Percentiles rank a stretch among this genome's conserved stretches.
Conservation (phyloP, 2,113 vertebrate genomes). For the Sylvietta virens region DNA sequence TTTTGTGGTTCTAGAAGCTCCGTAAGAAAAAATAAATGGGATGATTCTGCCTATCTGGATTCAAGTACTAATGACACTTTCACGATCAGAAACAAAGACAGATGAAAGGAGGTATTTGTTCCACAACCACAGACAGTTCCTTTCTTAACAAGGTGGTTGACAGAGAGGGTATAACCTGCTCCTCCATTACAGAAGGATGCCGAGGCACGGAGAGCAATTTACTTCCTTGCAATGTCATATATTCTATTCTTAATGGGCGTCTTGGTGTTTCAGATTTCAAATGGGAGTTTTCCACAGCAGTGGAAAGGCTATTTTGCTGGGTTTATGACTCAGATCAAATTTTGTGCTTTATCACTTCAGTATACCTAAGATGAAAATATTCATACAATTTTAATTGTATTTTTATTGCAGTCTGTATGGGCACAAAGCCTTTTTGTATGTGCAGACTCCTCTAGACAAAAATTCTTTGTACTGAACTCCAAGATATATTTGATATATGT, state of each 20-base stretch:
- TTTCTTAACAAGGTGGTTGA: background rate
- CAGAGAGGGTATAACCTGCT: background rate
- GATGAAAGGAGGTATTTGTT: background rate
- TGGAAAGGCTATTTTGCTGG: constrained; percentile 1
- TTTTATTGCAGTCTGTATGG: background rate
- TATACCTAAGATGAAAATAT: constrained; percentile 40
- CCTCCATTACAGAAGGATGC: background rate
- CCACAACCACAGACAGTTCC: background rate
- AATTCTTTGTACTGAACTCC: background rate
- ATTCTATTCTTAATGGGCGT: background rate
- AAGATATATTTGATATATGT: background rate
- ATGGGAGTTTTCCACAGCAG: background rate
- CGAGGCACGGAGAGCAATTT: constrained; percentile 12
- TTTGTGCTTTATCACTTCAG: constrained; percentile 9
- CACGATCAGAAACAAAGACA: background rate
- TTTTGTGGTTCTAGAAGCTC: background rate
- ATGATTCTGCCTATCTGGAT: background rate
- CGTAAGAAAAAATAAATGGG: background rate
- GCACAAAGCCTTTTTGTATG: background rate
- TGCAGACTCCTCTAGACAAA: background rate
- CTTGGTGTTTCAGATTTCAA: constrained; percentile 27
- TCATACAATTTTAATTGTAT: constrained; percentile 42
- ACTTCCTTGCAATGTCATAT: background rate
- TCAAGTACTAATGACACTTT: background rate
- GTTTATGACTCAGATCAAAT: constrained; percentile 47